Conservation (phyloP, 2,797 vertebrate genomes). For the Mormyrops boulengeri region DNA sequence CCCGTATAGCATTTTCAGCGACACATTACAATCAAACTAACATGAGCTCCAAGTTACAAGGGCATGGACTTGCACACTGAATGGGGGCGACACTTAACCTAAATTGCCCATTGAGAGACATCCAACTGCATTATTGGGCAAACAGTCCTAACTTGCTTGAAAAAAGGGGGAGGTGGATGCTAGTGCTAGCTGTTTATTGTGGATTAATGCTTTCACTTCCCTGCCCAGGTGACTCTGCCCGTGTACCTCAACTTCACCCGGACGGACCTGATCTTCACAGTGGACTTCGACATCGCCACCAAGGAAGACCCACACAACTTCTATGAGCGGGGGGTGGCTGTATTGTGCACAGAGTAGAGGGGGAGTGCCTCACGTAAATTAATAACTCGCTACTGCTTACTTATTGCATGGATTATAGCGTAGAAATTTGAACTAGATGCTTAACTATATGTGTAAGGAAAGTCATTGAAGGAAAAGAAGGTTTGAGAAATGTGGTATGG, state of each 20-base stretch:
- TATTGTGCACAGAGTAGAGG: slow-evolving; percentile 88
- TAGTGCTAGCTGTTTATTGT: background rate
- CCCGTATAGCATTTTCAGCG: background rate
- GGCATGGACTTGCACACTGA: background rate
- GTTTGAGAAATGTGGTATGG: slow-evolving; percentile 43
- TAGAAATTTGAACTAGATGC: slow-evolving; percentile 14
- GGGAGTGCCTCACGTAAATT: background rate
- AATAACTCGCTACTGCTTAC: slow-evolving; percentile 22
- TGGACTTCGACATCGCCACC: slow-evolving; percentile 93
- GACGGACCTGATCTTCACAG: slow-evolving; percentile 93
- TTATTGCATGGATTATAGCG: slow-evolving; percentile 25
- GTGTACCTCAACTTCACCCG: slow-evolving; percentile 98
- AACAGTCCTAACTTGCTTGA: background rate
- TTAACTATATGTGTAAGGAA: slow-evolving; percentile 31
- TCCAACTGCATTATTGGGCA: background rate
- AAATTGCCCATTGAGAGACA: background rate
- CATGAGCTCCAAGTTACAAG: background rate
- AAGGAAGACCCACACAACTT: slow-evolving; percentile 96
- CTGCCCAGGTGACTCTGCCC: slow-evolving; percentile 81
- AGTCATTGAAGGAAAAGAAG: slow-evolving; percentile 27
- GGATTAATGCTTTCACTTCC: background rate
- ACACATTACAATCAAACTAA: background rate
- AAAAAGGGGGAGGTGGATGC: background rate
- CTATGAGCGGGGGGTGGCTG: slow-evolving; percentile 92
- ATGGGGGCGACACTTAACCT: background rate